These are phyloP conservation scores for Melanotaenia boesemani DNA, from an alignment of 2,797 vertebrate genomes.

Conservation along the genomic window DNA sequence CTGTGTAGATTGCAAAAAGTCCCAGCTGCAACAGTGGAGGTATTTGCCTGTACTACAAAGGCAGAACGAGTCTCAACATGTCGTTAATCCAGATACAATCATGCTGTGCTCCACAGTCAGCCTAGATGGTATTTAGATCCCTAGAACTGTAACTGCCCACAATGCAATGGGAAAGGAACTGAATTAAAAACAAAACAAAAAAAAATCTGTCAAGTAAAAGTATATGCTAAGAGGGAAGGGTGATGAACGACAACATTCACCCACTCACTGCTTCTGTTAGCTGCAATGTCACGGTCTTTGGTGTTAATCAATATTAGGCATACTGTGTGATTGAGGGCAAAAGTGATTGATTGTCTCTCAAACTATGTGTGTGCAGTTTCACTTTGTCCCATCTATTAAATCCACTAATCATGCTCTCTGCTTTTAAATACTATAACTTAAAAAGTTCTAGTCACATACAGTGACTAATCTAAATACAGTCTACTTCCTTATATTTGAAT, in stretches of 20 bases:
- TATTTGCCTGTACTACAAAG: slow-evolving; percentile 45
- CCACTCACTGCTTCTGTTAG: slow-evolving; percentile 25
- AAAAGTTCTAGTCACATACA: not conserved
- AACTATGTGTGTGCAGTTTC: slow-evolving; percentile 60
- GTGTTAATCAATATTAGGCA: slow-evolving; percentile 61
- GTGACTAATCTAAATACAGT: too few species aligned
- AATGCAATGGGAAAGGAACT: slow-evolving; percentile 37
- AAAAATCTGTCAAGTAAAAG: slow-evolving; percentile 15
- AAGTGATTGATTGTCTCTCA: slow-evolving; percentile 64
- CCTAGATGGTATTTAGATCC: slow-evolving; percentile 53
- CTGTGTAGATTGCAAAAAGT: slow-evolving; percentile 10
- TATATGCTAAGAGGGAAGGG: not conserved
- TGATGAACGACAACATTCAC: slow-evolving; percentile 6
- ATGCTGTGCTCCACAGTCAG: slow-evolving; percentile 46
- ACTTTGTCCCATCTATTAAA: slow-evolving; percentile 53
- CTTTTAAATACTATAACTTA: slow-evolving; percentile 5
- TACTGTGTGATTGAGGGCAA: slow-evolving; percentile 54
- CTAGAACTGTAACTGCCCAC: slow-evolving; percentile 50
- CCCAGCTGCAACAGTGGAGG: slow-evolving; percentile 41
- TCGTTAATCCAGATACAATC: slow-evolving; percentile 60
- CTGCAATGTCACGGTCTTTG: slow-evolving; percentile 44
- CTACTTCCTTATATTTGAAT: slow-evolving; percentile 13
- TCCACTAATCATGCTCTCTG: slow-evolving; percentile 20
- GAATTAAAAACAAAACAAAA: not conserved
- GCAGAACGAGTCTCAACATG: slow-evolving; percentile 68